These are phyloP conservation scores for Teleiodes luculella DNA, from an alignment of 2,888 invertebrate species.

Conservation along the genomic window DNA sequence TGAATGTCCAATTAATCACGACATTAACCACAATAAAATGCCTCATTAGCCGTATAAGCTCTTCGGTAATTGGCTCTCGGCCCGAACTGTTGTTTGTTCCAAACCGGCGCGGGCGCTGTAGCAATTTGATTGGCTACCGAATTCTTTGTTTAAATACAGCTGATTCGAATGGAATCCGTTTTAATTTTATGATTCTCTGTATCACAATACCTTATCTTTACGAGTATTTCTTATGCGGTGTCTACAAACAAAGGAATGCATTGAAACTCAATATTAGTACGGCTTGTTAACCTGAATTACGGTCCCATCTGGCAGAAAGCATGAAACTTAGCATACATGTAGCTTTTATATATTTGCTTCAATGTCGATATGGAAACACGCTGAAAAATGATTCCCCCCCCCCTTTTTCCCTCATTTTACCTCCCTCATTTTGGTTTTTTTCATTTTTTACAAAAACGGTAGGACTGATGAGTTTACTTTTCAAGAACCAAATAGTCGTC, in stretches of 20 bases:
- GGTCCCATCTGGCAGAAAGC: too few relatives aligned
- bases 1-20: constrained; percentile 2
- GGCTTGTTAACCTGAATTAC: too few relatives aligned
- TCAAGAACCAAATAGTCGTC: too few relatives aligned
- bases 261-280: too few relatives aligned
- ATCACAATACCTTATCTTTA: not conserved
- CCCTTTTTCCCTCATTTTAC: too few relatives aligned
- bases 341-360: too few relatives aligned
- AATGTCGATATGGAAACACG: too few relatives aligned
- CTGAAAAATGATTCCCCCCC: too few relatives aligned
- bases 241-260: not conserved
- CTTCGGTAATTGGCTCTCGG: not conserved
- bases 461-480: too few relatives aligned
- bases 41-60: constrained; percentile 7
- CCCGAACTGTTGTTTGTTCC: not conserved
- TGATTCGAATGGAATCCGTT: not conserved
- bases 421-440: too few relatives aligned
- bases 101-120: not conserved
- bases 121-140: constrained; percentile 24
- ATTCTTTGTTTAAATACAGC: constrained; percentile 23
- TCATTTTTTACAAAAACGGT: too few relatives aligned
- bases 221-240: not conserved
- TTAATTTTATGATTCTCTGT: not conserved
- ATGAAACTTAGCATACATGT: too few relatives aligned
- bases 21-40: constrained; percentile 1